Conservation (phyloP, 1,140 invertebrate genomes). For the Rhagoletis zephyria region DNA sequence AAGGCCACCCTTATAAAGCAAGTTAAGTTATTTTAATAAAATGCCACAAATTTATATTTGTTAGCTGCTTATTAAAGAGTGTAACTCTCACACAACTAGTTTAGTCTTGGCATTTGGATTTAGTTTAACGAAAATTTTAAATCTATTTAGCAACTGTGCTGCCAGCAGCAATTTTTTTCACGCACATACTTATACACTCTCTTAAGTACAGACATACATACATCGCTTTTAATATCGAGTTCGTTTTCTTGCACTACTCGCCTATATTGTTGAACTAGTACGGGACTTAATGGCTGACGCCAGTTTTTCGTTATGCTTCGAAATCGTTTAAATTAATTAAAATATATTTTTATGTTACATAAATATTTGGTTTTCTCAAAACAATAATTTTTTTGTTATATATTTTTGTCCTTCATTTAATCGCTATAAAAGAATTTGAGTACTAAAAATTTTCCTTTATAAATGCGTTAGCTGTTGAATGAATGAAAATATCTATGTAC, state of each 20-base stretch:
- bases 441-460: not conserved
- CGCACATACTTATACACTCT: not conserved
- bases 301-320: not conserved
- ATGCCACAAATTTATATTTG: too few species aligned
- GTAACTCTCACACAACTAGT: too few species aligned
- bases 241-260: too few species aligned
- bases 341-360: not conserved
- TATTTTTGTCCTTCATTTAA: constrained; percentile 14
- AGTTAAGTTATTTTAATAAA: too few species aligned
- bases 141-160: constrained; percentile 6
- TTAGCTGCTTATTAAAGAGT: too few species aligned
- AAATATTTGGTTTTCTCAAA: not conserved
- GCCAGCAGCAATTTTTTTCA: constrained; percentile 52
- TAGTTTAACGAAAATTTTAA: not conserved
- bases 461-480: constrained; percentile 16
- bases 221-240: not conserved
- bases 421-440: not conserved
- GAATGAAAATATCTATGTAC: not conserved
- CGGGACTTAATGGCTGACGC: too few species aligned
- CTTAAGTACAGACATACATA: not conserved
- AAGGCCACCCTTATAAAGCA: too few species aligned
- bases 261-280: too few species aligned
- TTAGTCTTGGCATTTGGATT: too few species aligned
- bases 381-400: not conserved
- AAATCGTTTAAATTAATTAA: not conserved